Conservation (phyloP, 2,113 vertebrate species). For the Lasiurus borealis region DNA sequence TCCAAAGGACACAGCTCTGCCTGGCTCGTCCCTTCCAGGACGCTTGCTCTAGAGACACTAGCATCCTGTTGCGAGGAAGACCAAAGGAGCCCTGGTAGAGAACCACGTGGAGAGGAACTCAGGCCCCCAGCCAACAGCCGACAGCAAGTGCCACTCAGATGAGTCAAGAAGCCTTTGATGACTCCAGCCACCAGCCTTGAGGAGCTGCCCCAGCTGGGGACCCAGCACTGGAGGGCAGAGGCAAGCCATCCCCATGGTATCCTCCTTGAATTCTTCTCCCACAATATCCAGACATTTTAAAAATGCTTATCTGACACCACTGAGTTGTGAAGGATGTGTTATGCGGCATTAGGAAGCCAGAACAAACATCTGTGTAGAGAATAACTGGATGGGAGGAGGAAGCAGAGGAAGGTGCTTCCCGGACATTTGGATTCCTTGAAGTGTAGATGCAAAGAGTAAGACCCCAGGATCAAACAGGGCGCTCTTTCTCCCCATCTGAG, state of each 20-base stretch:
- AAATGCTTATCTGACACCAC: neutral
- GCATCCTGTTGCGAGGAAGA: neutral
- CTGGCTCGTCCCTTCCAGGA: neutral
- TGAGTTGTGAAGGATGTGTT: too few species aligned
- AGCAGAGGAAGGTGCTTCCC: neutral
- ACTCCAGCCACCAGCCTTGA: neutral
- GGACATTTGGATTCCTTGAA: neutral
- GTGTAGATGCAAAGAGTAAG: neutral
- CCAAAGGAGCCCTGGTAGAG: neutral
- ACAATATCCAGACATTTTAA: neutral
- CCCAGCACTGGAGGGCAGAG: neutral
- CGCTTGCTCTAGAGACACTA: neutral
- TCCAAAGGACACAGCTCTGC: neutral
- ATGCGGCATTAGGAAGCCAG: neutral
- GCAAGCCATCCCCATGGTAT: neutral
- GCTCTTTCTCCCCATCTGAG: neutral
- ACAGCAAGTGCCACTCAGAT: neutral
- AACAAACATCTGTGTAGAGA: neutral
- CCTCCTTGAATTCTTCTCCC: neutral
- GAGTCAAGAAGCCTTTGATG: neutral
- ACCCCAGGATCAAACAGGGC: neutral
- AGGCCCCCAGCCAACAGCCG: neutral
- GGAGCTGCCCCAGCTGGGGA: neutral
- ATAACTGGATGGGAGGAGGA: neutral
- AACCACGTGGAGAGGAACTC: neutral